Base-by-base conservation (phyloP, 2,113 vertebrate species). In the Perognathus longimembris region DNA sequence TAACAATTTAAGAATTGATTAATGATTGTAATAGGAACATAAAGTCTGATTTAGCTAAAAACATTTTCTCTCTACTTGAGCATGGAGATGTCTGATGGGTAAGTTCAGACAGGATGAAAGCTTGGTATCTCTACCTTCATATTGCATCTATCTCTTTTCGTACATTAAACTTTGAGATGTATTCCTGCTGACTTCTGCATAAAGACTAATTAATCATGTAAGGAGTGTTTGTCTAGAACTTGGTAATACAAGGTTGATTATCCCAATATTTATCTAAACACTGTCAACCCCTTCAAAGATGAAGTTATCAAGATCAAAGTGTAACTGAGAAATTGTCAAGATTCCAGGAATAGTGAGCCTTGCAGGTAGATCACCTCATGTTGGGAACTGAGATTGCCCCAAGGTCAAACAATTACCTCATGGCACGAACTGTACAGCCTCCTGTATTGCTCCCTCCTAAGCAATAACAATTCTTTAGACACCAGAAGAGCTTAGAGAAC, bases 1-100 rank as follows among this genome's bases (percentile, higher is more conserved):
- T 78, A 77, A 67, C n/a, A 71, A 67, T 61, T 92, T 85, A 78
- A 85, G 24, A 70, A 84, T 3, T 91, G 45, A 77, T 73, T 64
- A 57, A 71, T 1, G 59, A 32, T 71, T 14, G 0, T 30, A 40
- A 30, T 3, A 38, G 5, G 12, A 45, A 45, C 45, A 11, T 45
- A 45, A 45, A 45, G 45, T 8, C 45, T 45, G 17, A 40, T 85
- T 85, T 85, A 10, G 40, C 34, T 15, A 28, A 73, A 70, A 40
- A 8, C 7, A 18, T 10, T 59, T 57, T 59, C 5, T 59, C 2
- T 22, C 40, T 26, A n/a, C 28, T 74, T 38, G 69, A 45, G 18
- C 1, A 1, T 85, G 1, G 22, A 24, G 20, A 63, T 73, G 54
- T n/a, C 12, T 71, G 3, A 71, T 30, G 28, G 36, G 17, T 54